Conservation (phyloP, 2,888 invertebrate genomes). For the Strigamia maritima region DNA sequence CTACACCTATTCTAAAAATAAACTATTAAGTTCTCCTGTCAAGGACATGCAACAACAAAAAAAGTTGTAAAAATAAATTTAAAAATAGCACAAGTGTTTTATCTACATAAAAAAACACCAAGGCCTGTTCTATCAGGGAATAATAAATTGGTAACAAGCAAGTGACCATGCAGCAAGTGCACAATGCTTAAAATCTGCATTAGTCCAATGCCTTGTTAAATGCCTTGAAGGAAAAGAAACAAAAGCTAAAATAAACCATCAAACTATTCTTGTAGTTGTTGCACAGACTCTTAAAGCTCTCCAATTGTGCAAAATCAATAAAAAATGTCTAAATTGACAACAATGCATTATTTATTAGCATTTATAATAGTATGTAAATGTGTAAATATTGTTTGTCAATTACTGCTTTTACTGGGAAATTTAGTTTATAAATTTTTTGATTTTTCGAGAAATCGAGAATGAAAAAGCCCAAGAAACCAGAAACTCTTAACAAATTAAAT, state of each 20-base stretch:
- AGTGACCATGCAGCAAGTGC: not conserved
- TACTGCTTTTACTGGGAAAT: no score
- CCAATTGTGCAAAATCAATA: not conserved
- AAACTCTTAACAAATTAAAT: no score
- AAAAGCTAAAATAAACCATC: not conserved
- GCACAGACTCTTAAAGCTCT: not conserved
- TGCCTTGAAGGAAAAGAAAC: not conserved
- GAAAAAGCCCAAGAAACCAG: no score
- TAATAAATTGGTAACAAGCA: not conserved
- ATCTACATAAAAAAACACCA: not conserved
- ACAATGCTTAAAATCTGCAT: not conserved
- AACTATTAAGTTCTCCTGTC: not conserved
- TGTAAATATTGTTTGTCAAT: no score
- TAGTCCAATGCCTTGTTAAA: not conserved
- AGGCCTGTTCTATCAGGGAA: not conserved
- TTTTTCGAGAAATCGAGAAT: no score
- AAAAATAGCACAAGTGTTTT: conserved; percentile 9
- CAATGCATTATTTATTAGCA: not conserved
- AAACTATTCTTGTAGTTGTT: not conserved
- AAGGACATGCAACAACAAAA: not conserved
- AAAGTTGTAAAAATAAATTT: not conserved
- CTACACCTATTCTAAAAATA: not conserved
- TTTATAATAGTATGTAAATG: no score
- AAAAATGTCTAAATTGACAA: not conserved
- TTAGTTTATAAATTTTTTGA: no score